Conservation (phyloP, 2,113 vertebrate species). For the Talpa occidentalis region DNA sequence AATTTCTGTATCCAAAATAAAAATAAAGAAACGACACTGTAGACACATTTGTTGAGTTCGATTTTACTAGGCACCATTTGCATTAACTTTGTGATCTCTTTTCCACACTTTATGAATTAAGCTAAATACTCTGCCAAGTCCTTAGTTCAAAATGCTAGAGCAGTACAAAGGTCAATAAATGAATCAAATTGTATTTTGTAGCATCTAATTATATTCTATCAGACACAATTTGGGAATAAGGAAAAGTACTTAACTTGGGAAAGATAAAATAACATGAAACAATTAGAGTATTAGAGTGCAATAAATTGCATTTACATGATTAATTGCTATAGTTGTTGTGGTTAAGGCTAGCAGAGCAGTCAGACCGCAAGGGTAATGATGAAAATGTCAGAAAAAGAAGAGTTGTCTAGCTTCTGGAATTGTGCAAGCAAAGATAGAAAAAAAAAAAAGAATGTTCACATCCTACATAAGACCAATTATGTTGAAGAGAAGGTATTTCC, state of each 20-base stretch:
- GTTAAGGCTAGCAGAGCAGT: not conserved
- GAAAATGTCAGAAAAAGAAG: not conserved
- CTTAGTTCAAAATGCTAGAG: not conserved
- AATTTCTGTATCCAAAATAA: slow-evolving; percentile 14
- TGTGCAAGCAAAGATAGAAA: not conserved
- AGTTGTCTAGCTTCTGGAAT: not conserved
- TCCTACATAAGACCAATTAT: not conserved
- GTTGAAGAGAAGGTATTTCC: not conserved
- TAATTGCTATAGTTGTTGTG: not conserved
- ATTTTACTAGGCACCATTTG: not conserved
- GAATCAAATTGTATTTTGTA: not conserved
- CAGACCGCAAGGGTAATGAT: not conserved
- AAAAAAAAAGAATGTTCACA: not conserved
- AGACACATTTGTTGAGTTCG: not conserved
- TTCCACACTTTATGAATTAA: slow-evolving; percentile 39
- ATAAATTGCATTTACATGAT: not conserved
- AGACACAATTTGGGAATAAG: not conserved
- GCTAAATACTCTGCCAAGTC: not conserved
- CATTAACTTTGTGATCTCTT: not conserved
- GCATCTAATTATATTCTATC: not conserved
- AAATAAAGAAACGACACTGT: not conserved
- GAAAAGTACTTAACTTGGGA: not conserved
- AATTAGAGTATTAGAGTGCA: not conserved
- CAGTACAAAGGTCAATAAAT: not conserved
- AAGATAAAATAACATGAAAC: not conserved